Conservation (phyloP, 2,797 vertebrate genomes). For the Sebastolobus altivelis region DNA sequence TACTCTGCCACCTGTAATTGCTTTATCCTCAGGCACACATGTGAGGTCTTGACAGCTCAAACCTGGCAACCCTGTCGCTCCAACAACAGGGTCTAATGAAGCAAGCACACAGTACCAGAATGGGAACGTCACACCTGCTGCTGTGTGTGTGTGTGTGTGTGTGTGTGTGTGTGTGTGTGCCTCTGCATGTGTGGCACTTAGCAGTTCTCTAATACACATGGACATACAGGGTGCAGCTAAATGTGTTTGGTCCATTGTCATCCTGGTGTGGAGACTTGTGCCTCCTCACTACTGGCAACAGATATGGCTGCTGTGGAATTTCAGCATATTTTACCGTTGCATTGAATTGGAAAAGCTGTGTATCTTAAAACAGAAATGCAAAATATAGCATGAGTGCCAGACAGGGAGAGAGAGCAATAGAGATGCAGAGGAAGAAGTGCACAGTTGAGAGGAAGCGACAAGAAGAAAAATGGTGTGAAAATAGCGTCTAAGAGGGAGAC, state of each 20-base stretch:
- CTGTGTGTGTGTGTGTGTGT: constrained; percentile 36
- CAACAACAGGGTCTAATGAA: constrained; percentile 77
- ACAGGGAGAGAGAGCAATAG: constrained; percentile 9
- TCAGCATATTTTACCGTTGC: constrained; percentile 28
- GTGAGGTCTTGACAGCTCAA: constrained; percentile 71
- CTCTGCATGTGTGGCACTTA: constrained; percentile 14
- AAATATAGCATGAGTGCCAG: constrained; percentile 32
- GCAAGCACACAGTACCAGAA: constrained; percentile 40
- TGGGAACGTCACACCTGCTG: constrained; percentile 34
- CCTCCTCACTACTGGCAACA: not conserved
- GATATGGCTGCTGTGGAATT: constrained; percentile 30
- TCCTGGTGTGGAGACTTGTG: not conserved
- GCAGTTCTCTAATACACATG: constrained; percentile 16
- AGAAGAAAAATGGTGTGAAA: constrained; percentile 52
- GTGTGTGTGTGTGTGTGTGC: not conserved
- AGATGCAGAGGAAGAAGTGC: constrained; percentile 42
- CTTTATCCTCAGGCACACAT: constrained; percentile 66
- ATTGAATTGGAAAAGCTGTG: constrained; percentile 1
- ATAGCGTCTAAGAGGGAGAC: constrained; percentile 47
- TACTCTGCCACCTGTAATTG: constrained; percentile 73
- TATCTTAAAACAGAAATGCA: constrained; percentile 21
- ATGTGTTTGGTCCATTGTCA: constrained; percentile 18
- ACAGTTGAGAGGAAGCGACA: constrained; percentile 40
- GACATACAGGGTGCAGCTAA: not conserved
- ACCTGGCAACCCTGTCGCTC: constrained; percentile 52